Evolutionary conservation across 1,140 invertebrate species (phyloP).

Genomic region (Dreissena polymorpha): DNA sequence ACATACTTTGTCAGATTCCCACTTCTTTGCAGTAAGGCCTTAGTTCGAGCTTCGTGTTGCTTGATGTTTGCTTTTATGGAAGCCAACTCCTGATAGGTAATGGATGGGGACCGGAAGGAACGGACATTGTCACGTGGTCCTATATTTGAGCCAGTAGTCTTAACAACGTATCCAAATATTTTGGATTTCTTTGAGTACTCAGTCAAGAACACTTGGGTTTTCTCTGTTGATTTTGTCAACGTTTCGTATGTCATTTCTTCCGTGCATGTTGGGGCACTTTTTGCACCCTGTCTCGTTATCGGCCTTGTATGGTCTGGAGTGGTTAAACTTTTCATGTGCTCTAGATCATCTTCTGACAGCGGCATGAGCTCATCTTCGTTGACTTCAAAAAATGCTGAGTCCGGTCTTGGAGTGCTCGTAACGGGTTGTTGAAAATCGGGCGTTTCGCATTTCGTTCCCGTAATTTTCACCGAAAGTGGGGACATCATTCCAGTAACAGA

Average conservation of each 20-base stretch:
- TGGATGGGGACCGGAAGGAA: conserved; percentile 37
- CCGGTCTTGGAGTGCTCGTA: not conserved
- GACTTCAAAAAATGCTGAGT: not conserved
- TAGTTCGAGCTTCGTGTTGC: conserved; percentile 27
- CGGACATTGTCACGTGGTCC: conserved; percentile 9
- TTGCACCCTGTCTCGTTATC: not conserved
- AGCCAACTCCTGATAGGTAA: conserved; percentile 37
- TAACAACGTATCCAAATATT: conserved; percentile 37
- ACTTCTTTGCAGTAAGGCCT: conserved; percentile 36
- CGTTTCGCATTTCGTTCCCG: not conserved
- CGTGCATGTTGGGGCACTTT: not conserved
- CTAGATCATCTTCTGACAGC: conserved; percentile 3
- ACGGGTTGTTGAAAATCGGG: not conserved
- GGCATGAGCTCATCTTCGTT: conserved; percentile 21
- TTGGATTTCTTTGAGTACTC: conserved; percentile 42
- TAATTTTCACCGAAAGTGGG: not conserved
- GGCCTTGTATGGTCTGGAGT: not conserved
- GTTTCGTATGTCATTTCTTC: not conserved
- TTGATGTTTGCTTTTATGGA: conserved; percentile 39
- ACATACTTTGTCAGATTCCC: conserved; percentile 33
- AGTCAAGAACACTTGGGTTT: conserved; percentile 27
- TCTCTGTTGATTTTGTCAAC: conserved; percentile 14
- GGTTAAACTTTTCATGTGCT: conserved; percentile 1
- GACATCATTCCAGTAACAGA: not conserved
- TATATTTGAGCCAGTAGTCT: conserved; percentile 15